Percentiles rank a stretch among this genome's conserved stretches.
Conservation (phyloP, 1,140 invertebrate genomes). For the Solenopsis fugax region DNA sequence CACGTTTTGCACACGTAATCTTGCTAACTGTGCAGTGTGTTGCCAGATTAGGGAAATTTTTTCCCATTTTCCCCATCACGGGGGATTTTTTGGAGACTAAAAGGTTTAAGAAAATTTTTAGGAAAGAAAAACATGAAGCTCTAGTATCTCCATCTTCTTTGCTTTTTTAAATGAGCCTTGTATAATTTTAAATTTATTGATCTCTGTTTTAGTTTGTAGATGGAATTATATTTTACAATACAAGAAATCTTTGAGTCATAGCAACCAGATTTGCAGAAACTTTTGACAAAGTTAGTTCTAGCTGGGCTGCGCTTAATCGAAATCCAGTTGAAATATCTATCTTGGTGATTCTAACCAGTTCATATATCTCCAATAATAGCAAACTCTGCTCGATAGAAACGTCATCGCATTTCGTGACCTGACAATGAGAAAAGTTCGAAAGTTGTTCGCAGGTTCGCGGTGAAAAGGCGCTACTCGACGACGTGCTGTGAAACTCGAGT, state of each 20-base stretch:
- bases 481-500: slow-evolving; percentile 75
- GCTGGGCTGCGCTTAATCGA: not conserved
- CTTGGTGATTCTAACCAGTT: not conserved
- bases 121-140: too few relatives aligned
- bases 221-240: not conserved
- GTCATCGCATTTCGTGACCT: slow-evolving; percentile 78
- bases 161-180: not conserved
- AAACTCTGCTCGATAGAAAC: slow-evolving; percentile 39
- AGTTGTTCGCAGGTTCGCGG: slow-evolving; percentile 61
- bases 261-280: not conserved
- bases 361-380: slow-evolving; percentile 34
- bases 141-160: not conserved
- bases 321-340: not conserved
- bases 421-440: slow-evolving; percentile 79
- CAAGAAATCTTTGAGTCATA: not conserved
- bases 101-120: too few relatives aligned
- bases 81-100: too few relatives aligned
- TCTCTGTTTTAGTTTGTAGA: not conserved
- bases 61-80: too few relatives aligned
- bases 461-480: slow-evolving; percentile 74
- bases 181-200: not conserved
- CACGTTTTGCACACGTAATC: not conserved
- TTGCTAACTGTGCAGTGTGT: not conserved
- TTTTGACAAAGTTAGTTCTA: not conserved
- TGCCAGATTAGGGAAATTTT: too few relatives aligned